These are phyloP conservation scores for Clanis bilineata DNA, from an alignment of 2,888 invertebrate genomes.

Conservation along the genomic window DNA sequence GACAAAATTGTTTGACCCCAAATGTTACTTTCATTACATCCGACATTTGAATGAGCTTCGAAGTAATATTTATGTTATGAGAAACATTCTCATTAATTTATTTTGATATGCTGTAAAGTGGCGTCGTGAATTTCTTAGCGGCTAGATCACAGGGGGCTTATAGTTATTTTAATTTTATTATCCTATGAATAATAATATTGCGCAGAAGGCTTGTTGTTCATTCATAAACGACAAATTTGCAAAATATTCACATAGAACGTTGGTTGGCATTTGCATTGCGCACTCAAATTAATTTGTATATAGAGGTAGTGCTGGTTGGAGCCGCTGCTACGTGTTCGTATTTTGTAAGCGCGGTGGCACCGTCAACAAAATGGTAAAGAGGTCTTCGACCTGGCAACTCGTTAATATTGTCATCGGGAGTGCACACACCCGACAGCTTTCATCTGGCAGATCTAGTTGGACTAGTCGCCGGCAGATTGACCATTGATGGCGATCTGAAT, in stretches of 20 bases:
- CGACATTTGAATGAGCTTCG: background rate
- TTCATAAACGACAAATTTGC: constrained; percentile 23
- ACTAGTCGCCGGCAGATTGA: constrained; percentile 47
- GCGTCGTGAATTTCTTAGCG: background rate
- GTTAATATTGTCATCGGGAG: constrained; percentile 45
- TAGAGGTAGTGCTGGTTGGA: background rate
- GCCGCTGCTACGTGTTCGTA: constrained; percentile 40
- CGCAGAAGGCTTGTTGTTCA: background rate
- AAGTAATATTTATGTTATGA: constrained; percentile 7
- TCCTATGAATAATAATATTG: background rate
- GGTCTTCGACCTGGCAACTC: constrained; percentile 52
- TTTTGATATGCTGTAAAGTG: background rate
- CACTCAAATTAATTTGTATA: background rate
- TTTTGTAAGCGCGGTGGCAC: constrained; percentile 42
- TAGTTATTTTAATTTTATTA: constrained; percentile 7
- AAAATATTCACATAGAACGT: constrained; percentile 13
- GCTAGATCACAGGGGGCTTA: background rate
- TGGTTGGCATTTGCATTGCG: constrained; percentile 1
- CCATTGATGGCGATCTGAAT: constrained; percentile 51
- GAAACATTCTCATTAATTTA: constrained; percentile 10
- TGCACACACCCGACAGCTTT: constrained; percentile 46
- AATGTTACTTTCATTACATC: constrained; percentile 23
- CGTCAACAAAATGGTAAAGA: constrained; percentile 45
- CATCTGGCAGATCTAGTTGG: constrained; percentile 45
- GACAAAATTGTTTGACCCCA: constrained; percentile 30